Percentiles rank a stretch among this genome's conserved stretches.
Evolutionary conservation across 2,888 invertebrate species (phyloP).

Genomic region (Panopea generosa): DNA sequence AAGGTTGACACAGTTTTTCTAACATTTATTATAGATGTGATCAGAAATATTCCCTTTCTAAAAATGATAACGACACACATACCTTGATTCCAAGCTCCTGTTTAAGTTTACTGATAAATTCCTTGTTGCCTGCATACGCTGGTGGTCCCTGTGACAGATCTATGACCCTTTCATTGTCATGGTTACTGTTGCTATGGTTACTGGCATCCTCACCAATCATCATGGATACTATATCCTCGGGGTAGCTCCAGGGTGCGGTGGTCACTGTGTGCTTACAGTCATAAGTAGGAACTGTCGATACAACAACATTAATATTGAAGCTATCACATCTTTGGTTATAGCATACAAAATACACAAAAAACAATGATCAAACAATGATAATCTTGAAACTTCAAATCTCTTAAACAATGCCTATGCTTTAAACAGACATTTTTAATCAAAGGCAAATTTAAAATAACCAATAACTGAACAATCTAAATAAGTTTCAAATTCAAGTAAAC

Average conservation of each 20-base stretch:
- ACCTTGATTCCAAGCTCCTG: constrained; percentile 72
- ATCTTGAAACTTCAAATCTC: too few relatives aligned
- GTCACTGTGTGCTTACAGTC: constrained; percentile 93
- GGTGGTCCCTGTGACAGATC: constrained; percentile 83
- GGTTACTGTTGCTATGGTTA: constrained; percentile 51
- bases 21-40: too few relatives aligned
- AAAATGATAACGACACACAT: too few relatives aligned
- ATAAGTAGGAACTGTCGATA: constrained; percentile 93
- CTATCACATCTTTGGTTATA: neutral
- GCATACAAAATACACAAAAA: too few relatives aligned
- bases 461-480: too few relatives aligned
- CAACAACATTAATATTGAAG: constrained; percentile 76
- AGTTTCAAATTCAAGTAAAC: too few relatives aligned
- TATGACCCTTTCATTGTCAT: constrained; percentile 75
- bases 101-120: constrained; percentile 71
- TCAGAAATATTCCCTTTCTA: too few relatives aligned
- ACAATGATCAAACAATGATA: too few relatives aligned
- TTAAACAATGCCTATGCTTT: too few relatives aligned
- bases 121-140: constrained; percentile 69
- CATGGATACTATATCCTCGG: constrained; percentile 79
- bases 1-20: too few relatives aligned
- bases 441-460: too few relatives aligned
- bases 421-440: too few relatives aligned
- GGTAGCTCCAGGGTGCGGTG: constrained; percentile 93
- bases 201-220: constrained; percentile 64